Percentiles rank a stretch among this genome's conserved stretches.
These are phyloP conservation scores for Platyrinchus mystaceus DNA, from an alignment of 2,797 vertebrate genomes.

Conservation along the genomic window DNA sequence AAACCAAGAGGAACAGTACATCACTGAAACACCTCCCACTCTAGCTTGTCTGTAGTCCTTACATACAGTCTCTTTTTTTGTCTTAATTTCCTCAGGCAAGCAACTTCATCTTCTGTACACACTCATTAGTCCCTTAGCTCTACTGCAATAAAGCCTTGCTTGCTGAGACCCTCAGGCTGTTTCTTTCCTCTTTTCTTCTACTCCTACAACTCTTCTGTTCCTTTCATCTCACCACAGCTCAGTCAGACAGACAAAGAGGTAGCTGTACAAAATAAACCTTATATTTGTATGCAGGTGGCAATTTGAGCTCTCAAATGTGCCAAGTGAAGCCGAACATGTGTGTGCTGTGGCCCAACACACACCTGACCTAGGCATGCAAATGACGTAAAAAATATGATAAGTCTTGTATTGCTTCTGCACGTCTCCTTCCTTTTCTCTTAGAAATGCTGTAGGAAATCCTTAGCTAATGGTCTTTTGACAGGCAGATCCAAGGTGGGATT, in stretches of 20 bases:
- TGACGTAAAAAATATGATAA: neutral
- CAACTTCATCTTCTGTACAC: neutral
- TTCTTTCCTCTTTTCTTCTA: neutral
- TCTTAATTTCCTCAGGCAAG: conserved; percentile 3
- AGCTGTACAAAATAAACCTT: neutral
- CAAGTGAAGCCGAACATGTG: neutral
- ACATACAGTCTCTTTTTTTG: neutral
- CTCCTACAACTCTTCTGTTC: neutral
- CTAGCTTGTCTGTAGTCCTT: neutral
- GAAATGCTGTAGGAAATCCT: neutral
- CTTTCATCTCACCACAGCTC: neutral
- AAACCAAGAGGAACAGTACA: neutral
- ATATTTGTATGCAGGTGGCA: neutral
- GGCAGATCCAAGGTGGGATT: neutral
- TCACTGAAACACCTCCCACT: neutral
- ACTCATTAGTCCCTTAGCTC: neutral
- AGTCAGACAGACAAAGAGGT: neutral
- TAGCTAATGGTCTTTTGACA: neutral
- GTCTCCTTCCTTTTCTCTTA: neutral
- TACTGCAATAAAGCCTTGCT: neutral
- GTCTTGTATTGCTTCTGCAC: neutral
- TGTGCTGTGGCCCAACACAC: neutral
- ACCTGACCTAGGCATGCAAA: neutral
- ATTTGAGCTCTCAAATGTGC: neutral
- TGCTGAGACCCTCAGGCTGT: neutral